Conservation (phyloP, 2,113 vertebrate genomes). For the Crocuta crocuta region DNA sequence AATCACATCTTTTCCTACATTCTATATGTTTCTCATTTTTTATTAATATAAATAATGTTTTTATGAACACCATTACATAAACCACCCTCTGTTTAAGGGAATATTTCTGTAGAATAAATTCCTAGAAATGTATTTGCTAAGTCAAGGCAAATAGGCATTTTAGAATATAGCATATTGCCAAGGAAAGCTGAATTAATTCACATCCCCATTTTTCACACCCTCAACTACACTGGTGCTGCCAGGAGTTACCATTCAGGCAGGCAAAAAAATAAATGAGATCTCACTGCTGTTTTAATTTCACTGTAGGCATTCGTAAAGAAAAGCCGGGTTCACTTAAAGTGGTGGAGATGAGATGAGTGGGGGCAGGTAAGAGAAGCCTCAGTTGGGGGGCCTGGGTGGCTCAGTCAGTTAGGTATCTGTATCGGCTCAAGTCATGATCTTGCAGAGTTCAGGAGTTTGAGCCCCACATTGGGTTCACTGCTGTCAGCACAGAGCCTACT, state of each 20-base stretch:
- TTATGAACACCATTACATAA: not conserved
- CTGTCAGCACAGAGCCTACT: too few relatives aligned
- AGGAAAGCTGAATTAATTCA: not conserved
- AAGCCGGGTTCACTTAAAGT: not conserved
- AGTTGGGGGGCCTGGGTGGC: too few relatives aligned
- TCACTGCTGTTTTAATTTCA: not conserved
- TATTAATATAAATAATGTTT: not conserved
- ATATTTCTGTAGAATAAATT: conserved; percentile 7
- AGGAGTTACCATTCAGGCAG: not conserved
- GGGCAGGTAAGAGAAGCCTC: not conserved
- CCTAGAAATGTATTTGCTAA: not conserved
- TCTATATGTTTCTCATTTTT: conserved; percentile 16
- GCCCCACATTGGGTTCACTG: too few relatives aligned
- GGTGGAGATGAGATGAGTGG: not conserved
- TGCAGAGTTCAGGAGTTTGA: too few relatives aligned
- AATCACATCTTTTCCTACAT: not conserved
- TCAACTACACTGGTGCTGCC: not conserved
- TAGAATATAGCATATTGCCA: not conserved
- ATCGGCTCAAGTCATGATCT: too few relatives aligned
- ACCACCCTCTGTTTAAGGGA: not conserved
- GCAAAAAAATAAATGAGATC: not conserved
- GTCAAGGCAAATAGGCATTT: not conserved
- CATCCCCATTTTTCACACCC: not conserved
- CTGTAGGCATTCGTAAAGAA: not conserved
- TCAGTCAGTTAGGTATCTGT: too few relatives aligned